Evolutionary conservation across 2,113 vertebrate species (phyloP).

Genomic region (Hepsetus odoe): DNA sequence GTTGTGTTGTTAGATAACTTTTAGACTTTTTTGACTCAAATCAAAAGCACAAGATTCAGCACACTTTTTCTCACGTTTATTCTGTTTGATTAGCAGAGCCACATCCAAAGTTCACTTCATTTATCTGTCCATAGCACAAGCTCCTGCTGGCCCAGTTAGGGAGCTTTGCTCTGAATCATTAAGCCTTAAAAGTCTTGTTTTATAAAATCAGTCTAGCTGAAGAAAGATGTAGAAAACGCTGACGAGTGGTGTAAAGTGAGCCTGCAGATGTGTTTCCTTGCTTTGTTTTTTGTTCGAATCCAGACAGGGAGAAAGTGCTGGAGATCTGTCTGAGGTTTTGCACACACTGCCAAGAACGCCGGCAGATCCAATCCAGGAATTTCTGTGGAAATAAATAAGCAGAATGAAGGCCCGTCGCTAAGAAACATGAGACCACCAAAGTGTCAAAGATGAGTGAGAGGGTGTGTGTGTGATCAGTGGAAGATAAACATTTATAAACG

Average conservation of each 20-base stretch:
- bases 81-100: constrained; percentile 4
- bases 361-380: constrained; percentile 41
- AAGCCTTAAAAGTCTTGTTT: constrained; percentile 31
- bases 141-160: constrained; percentile 10
- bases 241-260: constrained; percentile 38
- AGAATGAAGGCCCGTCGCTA: constrained; percentile 42
- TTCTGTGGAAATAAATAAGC: constrained; percentile 49
- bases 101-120: neutral
- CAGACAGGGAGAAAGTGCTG: constrained; percentile 41
- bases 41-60: too few species aligned
- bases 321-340: constrained; percentile 50
- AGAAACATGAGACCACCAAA: constrained; percentile 35
- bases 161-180: constrained; percentile 35
- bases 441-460: constrained; percentile 2
- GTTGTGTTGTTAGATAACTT: too few species aligned
- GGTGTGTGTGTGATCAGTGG: constrained; percentile 18
- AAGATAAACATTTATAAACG: constrained; percentile 30
- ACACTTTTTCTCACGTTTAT: neutral
- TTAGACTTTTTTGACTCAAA: too few species aligned
- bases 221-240: constrained; percentile 35
- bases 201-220: neutral
- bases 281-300: constrained; percentile 34
- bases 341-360: constrained; percentile 35
- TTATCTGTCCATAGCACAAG: neutral
- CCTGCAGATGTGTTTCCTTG: constrained; percentile 48